phyloP scores from a whole-genome alignment of 2,113 vertebrate species.

The Odontesthes bonariensis region DNA sequence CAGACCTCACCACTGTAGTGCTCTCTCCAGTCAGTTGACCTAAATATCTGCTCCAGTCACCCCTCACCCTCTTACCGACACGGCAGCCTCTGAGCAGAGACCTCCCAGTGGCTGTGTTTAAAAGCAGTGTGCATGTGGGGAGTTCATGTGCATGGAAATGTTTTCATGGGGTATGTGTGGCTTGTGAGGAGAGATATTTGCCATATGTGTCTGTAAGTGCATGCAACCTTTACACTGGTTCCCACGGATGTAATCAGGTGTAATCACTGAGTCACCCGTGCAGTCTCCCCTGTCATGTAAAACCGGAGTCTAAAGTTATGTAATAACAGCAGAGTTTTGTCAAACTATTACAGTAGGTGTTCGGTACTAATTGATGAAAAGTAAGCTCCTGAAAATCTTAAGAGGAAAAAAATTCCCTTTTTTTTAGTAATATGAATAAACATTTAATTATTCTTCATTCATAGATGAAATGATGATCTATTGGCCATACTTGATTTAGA shows the following conservation, averaged over 20 bases:
- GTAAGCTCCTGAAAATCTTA: not conserved
- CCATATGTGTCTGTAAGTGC: slow-evolving; percentile 22
- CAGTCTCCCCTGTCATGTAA: slow-evolving; percentile 28
- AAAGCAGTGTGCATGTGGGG: slow-evolving; percentile 14
- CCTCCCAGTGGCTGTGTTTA: slow-evolving; percentile 15
- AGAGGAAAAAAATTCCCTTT: not conserved
- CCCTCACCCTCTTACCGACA: slow-evolving; percentile 13
- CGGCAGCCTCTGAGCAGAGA: slow-evolving; percentile 15
- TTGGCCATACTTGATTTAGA: not conserved
- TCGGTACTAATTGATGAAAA: slow-evolving; percentile 1
- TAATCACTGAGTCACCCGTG: slow-evolving; percentile 15
- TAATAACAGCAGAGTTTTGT: slow-evolving; percentile 30
- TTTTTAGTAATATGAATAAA: not conserved
- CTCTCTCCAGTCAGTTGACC: slow-evolving; percentile 28
- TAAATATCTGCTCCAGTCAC: slow-evolving; percentile 36
- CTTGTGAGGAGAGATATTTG: slow-evolving; percentile 3
- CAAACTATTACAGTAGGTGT: slow-evolving; percentile 37
- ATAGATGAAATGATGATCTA: not conserved
- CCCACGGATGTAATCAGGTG: slow-evolving; percentile 37
- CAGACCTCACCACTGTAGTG: slow-evolving; percentile 10
- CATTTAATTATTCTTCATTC: not conserved
- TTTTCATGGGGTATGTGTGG: slow-evolving; percentile 8
- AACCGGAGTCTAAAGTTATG: slow-evolving; percentile 47
- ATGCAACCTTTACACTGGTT: slow-evolving; percentile 43
- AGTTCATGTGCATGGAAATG: slow-evolving; percentile 15